Evolutionary conservation across 2,888 invertebrate genomes (phyloP).

Genomic region (Agriotes lineatus): DNA sequence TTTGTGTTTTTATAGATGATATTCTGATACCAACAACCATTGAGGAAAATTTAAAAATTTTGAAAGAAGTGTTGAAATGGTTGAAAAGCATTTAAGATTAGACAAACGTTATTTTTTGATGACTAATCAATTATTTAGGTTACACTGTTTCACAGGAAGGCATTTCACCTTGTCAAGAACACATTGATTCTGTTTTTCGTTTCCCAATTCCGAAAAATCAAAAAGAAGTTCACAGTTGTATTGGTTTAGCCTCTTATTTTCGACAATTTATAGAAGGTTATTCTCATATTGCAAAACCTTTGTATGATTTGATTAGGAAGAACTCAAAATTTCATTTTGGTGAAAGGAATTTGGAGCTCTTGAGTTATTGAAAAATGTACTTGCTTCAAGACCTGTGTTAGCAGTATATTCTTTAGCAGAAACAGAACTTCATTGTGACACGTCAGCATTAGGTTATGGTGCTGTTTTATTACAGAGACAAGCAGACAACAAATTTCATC

Average conservation of each 20-base stretch:
- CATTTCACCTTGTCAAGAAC: conserved; percentile 16
- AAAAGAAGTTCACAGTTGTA: conserved; percentile 24
- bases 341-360: neutral
- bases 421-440: conserved; percentile 58
- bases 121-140: conserved; percentile 32
- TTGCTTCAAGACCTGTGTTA: conserved; percentile 48
- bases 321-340: neutral
- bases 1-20: conserved; percentile 45
- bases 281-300: neutral
- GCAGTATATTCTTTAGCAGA: conserved; percentile 50
- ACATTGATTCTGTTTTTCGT: neutral
- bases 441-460: conserved; percentile 53
- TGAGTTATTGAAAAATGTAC: conserved; percentile 42
- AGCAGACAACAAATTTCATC: conserved; percentile 49
- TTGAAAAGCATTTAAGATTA: conserved; percentile 21
- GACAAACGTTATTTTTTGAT: conserved; percentile 39
- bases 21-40: conserved; percentile 38
- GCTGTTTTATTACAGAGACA: conserved; percentile 55
- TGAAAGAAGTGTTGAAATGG: conserved; percentile 25
- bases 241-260: too few species aligned
- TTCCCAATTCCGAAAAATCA: conserved; percentile 32
- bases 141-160: conserved; percentile 20
- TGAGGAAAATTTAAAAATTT: conserved; percentile 39
- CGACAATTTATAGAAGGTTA: conserved; percentile 10
- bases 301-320: conserved; percentile 4